Base-by-base conservation (phyloP, 2,797 vertebrate genomes). In the Tachyglossus aculeatus region DNA sequence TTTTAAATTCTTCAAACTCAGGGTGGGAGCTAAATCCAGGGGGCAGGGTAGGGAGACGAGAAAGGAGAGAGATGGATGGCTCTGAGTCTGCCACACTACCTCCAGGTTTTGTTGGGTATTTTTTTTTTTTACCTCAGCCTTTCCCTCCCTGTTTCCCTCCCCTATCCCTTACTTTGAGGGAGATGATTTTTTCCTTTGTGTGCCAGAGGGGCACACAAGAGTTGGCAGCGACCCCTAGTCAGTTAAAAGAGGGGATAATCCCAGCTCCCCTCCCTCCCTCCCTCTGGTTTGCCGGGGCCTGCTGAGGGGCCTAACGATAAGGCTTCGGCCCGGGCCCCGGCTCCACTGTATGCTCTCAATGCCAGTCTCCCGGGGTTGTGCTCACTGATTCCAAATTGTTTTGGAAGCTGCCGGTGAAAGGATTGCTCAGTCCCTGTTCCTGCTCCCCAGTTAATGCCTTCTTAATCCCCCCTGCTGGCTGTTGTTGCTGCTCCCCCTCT, bases 391-490 rank as follows among this genome's bases (percentile, higher is more conserved):
- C 19, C 27, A 31, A 18, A 50, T n/a, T 19, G 27, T 9, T 3
- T 19, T 10, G 8, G 47, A 18, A 29, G 15, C 45, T 16, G 45
- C 24, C 16, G 2, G n/a, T n/a, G n/a, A 11, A 47, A 11, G 27
- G n/a, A 31, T 0, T 0, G 14, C 8, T n/a, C n/a, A n/a, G n/a
- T n/a, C n/a, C n/a, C n/a, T n/a, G n/a, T n/a, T n/a, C n/a, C n/a
- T n/a, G n/a, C n/a, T n/a, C n/a, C n/a, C n/a, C n/a, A n/a, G 4
- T 24, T 1, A 6, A 34, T 3, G 51, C 50, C 58, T 5, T 14
- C 51, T 22, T 2, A 0, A 2, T 12, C 1, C 2, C 11, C 33
- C 13, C n/a, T 4, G 0, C 3, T n/a, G n/a, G n/a, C n/a, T n/a
- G n/a, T n/a, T n/a, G 7, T 53, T 9, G 1, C 0, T 32, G 0